A percentile compares a stretch with the other conserved stretches of the same genome.
Conservation (phyloP, 1,140 invertebrate genomes). For the Agrilus planipennis region DNA sequence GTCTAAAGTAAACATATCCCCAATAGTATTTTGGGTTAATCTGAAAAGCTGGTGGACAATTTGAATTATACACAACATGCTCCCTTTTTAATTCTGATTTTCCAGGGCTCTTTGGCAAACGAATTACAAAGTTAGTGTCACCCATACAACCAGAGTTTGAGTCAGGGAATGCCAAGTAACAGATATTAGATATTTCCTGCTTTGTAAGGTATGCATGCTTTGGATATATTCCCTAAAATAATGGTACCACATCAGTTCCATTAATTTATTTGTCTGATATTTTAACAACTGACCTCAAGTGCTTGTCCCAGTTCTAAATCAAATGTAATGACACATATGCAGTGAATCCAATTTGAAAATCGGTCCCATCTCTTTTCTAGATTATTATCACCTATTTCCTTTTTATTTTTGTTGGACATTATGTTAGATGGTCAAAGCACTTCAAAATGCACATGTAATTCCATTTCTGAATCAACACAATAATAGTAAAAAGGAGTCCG, state of each 20-base stretch:
- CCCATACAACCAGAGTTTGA: conserved; percentile 98
- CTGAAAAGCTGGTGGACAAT: conserved; percentile 59
- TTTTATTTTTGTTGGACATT: too few species aligned
- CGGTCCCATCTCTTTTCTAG: conserved; percentile 28
- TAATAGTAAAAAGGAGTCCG: too few species aligned
- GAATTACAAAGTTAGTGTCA: conserved; percentile 93
- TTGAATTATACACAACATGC: conserved; percentile 55
- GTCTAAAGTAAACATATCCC: conserved; percentile 97
- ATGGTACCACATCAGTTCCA: too few species aligned
- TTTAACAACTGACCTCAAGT: conserved; percentile 64
- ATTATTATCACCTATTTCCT: too few species aligned
- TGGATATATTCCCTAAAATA: conserved; percentile 72
- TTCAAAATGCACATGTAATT: too few species aligned
- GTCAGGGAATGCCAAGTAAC: conserved; percentile 97
- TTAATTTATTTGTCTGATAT: too few species aligned
- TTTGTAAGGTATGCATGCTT: conserved; percentile 69
- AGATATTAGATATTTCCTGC: conserved; percentile 93
- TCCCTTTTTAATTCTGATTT: conserved; percentile 34
- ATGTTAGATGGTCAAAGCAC: too few species aligned
- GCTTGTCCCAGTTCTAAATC: conserved; percentile 96
- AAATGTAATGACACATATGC: conserved; percentile 95
- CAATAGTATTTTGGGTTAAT: conserved; percentile 74
- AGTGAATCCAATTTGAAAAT: conserved; percentile 91
- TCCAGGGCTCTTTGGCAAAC: conserved; percentile 44
- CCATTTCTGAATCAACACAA: too few species aligned